A percentile compares a stretch with the other conserved stretches of the same genome.
These are phyloP conservation scores for Trichopria drosophilae DNA, from an alignment of 2,888 invertebrate genomes.

Conservation along the genomic window DNA sequence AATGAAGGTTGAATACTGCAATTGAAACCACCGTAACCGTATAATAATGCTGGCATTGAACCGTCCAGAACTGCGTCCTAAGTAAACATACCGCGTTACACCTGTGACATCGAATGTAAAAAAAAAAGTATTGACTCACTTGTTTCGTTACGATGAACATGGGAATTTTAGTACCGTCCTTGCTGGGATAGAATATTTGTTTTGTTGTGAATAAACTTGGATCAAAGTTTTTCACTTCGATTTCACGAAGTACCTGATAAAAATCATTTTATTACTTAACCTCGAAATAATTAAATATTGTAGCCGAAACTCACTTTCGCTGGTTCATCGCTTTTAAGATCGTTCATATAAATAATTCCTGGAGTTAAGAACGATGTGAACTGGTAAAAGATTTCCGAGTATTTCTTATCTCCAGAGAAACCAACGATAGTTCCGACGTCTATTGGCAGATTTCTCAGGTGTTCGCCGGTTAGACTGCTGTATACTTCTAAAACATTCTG, in stretches of 20 bases:
- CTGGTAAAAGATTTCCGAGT: conserved; percentile 88
- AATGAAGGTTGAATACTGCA: conserved; percentile 88
- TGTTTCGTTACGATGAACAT: conserved; percentile 91
- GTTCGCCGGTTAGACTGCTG: conserved; percentile 71
- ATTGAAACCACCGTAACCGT: conserved; percentile 98
- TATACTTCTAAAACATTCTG: conserved; percentile 85
- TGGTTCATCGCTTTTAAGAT: conserved; percentile 70
- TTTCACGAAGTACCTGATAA: conserved; percentile 77
- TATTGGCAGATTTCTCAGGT: conserved; percentile 74
- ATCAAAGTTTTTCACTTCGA: conserved; percentile 83
- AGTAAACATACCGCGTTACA: conserved; percentile 30
- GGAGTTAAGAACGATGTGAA: conserved; percentile 94
- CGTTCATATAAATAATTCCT: conserved; percentile 81
- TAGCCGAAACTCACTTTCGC: conserved; percentile 42
- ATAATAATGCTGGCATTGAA: conserved; percentile 81
- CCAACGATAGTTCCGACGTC: conserved; percentile 86
- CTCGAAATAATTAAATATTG: conserved; percentile 15
- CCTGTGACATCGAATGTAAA: neutral
- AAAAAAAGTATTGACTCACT: conserved; percentile 56
- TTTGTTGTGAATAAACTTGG: conserved; percentile 76
- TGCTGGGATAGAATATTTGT: conserved; percentile 90
- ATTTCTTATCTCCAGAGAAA: conserved; percentile 82
- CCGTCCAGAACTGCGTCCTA: conserved; percentile 70
- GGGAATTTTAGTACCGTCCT: conserved; percentile 91
- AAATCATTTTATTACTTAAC: conserved; percentile 25